Evolutionary conservation across 2,888 invertebrate species (phyloP), one percentile per base, ranked within the genome.

Genomic region (Apoda limacodes): DNA sequence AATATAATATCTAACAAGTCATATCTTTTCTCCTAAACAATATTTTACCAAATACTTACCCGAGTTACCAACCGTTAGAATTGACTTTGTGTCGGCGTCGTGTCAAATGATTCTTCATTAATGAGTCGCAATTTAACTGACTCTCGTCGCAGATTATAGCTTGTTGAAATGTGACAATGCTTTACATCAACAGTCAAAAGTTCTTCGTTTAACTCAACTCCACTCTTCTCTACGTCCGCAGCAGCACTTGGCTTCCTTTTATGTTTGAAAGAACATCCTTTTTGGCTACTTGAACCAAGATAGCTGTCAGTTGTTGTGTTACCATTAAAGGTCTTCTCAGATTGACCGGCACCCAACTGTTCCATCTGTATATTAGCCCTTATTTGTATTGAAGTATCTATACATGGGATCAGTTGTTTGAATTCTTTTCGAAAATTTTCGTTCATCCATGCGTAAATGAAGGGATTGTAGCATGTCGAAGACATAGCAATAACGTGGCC

Each of bases 401-500:
- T 85, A 50, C 86, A 86, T 5, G 87, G 87, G 44, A 87, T 72
- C 34, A 92, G 84, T 61, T 88, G 87, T 57, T 90, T 93, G 64
- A 96, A 95, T 64, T 96, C 95, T 62, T 95, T 95, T 27, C 95
- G 87, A 57, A 97, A 97, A 64, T 92, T 93, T 50, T 96, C 96
- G 69, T 98, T 98, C 80, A 98, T 88, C 95, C 96, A 98, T 12
- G 96, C 96, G 66, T 98, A 98, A 23, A 98, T 85, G 59, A 98
- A 94, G 0, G 96, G 96, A 66, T 98, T 98, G 82, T 97, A 98
- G 63, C 96, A 95, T 0, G 95, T 95, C 27, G 95, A 95, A 32
- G 94, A 93, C 93, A 97, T 96, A 13, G 97, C 97, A 38, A 95
- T 84, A 13, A 93, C 88, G 62, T 97, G 97, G 2, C 91, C 89